Evolutionary conservation across 2,888 invertebrate genomes (phyloP), one percentile per base, ranked within the genome.

Genomic region (Crioceris asparagi): DNA sequence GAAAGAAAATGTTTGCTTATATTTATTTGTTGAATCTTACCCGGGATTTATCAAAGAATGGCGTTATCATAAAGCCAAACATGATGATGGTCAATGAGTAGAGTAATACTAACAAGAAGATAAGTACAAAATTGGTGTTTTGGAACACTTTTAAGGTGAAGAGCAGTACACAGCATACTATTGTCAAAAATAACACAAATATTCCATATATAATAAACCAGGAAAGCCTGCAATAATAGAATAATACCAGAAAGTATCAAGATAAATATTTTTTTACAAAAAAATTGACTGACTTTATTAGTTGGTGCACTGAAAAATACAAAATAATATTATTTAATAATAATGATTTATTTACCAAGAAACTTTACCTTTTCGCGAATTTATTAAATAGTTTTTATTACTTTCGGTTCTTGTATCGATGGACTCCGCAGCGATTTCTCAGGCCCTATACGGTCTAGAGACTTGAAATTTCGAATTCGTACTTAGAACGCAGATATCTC

Each of bases 41-140:
- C 62, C 83, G 73, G 29, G 84, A 81, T 56, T 81, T 83, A 54
- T 83, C 83, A 61, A 88, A 87, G 66, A 88, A 87, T 1, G 87
- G 84, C 0, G 86, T 86, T 42, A 88, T 69, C 77, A 85, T 78
- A 56, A 87, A 87, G 29, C 81, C 81, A 47, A 86, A 77, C 60
- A 83, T 80, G 49, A 88, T 83, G 35, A 86, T 78, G 4, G 85
- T 82, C 47, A 85, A 71, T 12, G 85, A 84, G 58, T 86, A 88
- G 23, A 86, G 66, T 39, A 84, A 67, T 55, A 86, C 79, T 54
- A 87, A 65, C 30, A 86, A 64, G 61, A 85, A 87, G 53, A 88
- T 77, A 29, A 86, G 69, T 45, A 85, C 67, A 55, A 80, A 76
- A 46, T 84, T 83, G 11, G 85, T 83, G 57, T 83, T 77, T 53